A percentile compares a stretch with the other conserved stretches of the same genome.
phyloP scores from a whole-genome alignment of 1,140 invertebrate genomes.

The Kradibia gibbosae region DNA sequence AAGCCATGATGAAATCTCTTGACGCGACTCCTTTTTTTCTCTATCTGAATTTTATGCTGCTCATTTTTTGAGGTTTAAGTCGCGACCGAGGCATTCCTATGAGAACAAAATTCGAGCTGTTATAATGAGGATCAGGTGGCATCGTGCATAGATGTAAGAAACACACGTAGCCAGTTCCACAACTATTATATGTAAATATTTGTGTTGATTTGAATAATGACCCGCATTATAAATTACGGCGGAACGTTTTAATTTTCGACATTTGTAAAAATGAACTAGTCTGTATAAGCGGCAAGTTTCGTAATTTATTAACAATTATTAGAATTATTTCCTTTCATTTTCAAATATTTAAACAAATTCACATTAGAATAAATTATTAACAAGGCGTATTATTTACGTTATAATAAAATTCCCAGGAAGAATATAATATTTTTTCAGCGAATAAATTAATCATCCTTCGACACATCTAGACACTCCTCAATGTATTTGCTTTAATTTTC shows the following conservation, averaged over 20 bases:
- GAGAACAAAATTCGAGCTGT: slow-evolving; percentile 23
- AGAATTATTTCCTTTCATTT: not conserved
- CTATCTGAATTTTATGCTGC: not conserved
- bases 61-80: not conserved
- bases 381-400: too few relatives aligned
- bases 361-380: too few relatives aligned
- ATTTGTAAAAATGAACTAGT: not conserved
- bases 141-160: not conserved
- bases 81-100: not conserved
- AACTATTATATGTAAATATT: slow-evolving; percentile 13
- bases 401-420: too few relatives aligned
- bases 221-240: not conserved
- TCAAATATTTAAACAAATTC: too few relatives aligned
- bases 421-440: not conserved
- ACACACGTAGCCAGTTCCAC: not conserved
- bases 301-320: not conserved
- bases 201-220: not conserved
- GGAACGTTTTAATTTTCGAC: not conserved
- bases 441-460: not conserved
- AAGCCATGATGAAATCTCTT: slow-evolving; percentile 45
- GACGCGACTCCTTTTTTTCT: slow-evolving; percentile 24
- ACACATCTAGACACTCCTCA: not conserved
- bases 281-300: not conserved
- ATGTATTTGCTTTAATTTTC: not conserved
- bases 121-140: slow-evolving; percentile 24